Conservation (phyloP, 2,888 invertebrate genomes). For the Gonocerus acuteangulatus region DNA sequence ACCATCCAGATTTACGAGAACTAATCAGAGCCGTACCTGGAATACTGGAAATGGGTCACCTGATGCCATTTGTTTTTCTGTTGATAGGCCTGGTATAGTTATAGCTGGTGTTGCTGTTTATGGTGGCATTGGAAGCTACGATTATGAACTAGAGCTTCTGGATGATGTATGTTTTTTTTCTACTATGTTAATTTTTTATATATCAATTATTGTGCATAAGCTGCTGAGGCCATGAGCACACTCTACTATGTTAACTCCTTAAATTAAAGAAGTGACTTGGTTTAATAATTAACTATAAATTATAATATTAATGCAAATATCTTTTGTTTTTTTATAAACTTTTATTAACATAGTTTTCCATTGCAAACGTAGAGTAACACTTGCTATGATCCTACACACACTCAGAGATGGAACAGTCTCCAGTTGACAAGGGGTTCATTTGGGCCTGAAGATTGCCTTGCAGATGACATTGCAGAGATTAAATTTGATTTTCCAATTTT, state of each 20-base stretch:
- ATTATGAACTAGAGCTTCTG: constrained; percentile 83
- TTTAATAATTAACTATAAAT: too few relatives aligned
- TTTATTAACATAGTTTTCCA: too few relatives aligned
- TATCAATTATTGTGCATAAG: too few relatives aligned
- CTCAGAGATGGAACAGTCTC: constrained; percentile 80
- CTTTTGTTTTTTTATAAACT: too few relatives aligned
- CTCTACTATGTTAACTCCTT: too few relatives aligned
- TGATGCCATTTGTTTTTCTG: constrained; percentile 90
- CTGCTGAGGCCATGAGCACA: too few relatives aligned
- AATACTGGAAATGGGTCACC: constrained; percentile 95
- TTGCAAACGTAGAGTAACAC: constrained; percentile 38
- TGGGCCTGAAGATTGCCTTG: constrained; percentile 68
- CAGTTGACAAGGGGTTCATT: constrained; percentile 77
- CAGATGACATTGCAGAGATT: constrained; percentile 80
- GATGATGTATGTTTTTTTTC: constrained; percentile 56
- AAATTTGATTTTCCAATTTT: constrained; percentile 83
- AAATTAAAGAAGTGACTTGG: too few relatives aligned
- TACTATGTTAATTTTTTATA: not conserved
- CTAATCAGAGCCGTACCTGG: constrained; percentile 86
- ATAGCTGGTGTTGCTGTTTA: constrained; percentile 86
- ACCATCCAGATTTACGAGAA: constrained; percentile 81
- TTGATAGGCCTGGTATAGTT: constrained; percentile 81
- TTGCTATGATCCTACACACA: constrained; percentile 50
- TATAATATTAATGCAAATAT: too few relatives aligned
- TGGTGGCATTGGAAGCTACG: constrained; percentile 79